These are phyloP conservation scores for Sebastes taczanowskii DNA, from an alignment of 2,797 vertebrate species.

Conservation along the genomic window DNA sequence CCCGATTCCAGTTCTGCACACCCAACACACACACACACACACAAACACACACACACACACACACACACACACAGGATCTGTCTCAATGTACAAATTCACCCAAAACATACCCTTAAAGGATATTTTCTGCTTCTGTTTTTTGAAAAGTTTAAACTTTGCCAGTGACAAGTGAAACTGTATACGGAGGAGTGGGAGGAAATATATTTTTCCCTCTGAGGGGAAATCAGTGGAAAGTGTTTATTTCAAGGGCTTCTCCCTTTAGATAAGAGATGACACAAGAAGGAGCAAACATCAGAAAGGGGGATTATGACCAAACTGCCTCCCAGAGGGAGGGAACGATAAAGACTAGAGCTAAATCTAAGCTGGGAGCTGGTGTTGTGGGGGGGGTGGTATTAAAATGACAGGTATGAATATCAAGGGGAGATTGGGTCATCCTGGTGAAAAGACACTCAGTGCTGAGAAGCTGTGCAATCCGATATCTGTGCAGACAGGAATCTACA, in stretches of 20 bases:
- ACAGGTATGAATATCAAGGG: constrained; percentile 45
- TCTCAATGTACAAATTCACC: constrained; percentile 36
- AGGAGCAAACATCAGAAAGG: constrained; percentile 52
- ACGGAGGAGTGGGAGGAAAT: constrained; percentile 31
- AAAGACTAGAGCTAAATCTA: constrained; percentile 20
- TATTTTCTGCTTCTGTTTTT: constrained; percentile 44
- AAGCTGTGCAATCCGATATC: constrained; percentile 10
- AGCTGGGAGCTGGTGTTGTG: constrained; percentile 11
- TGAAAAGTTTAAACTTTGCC: constrained; percentile 35
- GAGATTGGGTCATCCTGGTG: constrained; percentile 11
- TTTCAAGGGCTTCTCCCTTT: constrained; percentile 53
- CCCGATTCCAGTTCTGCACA: constrained; percentile 50
- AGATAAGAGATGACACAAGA: constrained; percentile 61
- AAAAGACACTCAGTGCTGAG: constrained; percentile 25
- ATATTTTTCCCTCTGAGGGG: constrained; percentile 32
- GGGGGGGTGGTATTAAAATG: constrained; percentile 44
- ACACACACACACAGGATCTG: neutral
- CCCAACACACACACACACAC: neutral
- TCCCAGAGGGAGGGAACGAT: constrained; percentile 47
- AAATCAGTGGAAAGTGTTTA: constrained; percentile 63
- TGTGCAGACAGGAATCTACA: constrained; percentile 30
- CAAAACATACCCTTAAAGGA: constrained; percentile 49
- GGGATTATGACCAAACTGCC: constrained; percentile 56
- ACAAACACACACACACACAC: neutral
- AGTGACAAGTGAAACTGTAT: constrained; percentile 48